phyloP scores from a whole-genome alignment of 2,113 vertebrate species.

The Cebus imitator region DNA sequence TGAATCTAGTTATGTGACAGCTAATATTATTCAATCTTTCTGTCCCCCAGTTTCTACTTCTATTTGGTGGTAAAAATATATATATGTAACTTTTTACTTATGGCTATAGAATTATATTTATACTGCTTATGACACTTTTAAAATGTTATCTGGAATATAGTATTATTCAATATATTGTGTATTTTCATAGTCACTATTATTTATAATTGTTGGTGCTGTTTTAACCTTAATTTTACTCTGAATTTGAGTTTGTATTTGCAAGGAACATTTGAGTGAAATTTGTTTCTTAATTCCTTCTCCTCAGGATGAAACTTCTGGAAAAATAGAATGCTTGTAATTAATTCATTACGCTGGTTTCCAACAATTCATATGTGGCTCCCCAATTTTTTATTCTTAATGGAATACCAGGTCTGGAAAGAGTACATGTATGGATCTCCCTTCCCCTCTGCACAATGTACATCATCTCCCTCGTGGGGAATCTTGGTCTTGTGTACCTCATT shows the following conservation, averaged over 20 bases:
- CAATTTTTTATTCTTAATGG: conserved; percentile 63
- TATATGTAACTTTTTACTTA: neutral
- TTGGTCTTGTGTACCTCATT: conserved; percentile 62
- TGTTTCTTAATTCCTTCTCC: conserved; percentile 16
- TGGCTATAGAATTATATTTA: neutral
- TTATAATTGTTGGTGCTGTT: neutral
- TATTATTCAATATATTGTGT: neutral
- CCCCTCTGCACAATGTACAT: conserved; percentile 67
- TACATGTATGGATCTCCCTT: conserved; percentile 61
- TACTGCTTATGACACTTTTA: neutral
- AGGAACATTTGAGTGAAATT: neutral
- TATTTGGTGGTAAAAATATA: neutral
- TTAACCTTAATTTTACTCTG: neutral
- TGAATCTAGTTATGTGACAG: neutral
- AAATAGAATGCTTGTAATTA: neutral
- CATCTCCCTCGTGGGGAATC: conserved; percentile 63
- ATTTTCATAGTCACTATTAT: neutral
- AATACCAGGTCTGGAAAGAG: conserved; percentile 65
- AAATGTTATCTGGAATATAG: neutral
- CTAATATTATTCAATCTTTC: neutral
- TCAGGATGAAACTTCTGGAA: neutral
- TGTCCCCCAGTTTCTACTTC: neutral
- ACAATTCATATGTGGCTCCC: conserved; percentile 10
- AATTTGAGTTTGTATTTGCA: neutral
- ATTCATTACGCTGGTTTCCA: conserved; percentile 41